Evolutionary conservation across 2,888 invertebrate genomes (phyloP), one percentile per base, ranked within the genome.

Genomic region (Empis livida): DNA sequence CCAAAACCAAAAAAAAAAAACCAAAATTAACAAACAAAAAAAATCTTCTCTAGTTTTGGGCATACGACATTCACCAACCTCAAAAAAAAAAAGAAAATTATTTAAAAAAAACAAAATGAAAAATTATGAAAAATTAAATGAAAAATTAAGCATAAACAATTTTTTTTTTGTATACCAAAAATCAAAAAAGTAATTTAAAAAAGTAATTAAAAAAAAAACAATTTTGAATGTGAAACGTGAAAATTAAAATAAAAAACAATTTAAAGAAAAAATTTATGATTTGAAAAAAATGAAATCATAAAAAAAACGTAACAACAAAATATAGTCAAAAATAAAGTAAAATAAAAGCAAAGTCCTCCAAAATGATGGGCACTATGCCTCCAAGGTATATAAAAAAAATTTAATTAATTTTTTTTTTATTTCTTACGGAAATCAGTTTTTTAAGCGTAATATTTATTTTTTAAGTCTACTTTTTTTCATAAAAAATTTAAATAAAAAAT

Each of bases 301-400:
- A n/a, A n/a, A n/a, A n/a, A n/a, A n/a, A n/a, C n/a, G n/a, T n/a
- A n/a, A n/a, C n/a, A n/a, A n/a, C n/a, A n/a, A n/a, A n/a, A n/a
- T n/a, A 52, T 45, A 46, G 41, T 46, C 50, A 51, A 49, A 47
- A 40, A 45, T 15, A 32, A 45, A 45, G 11, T 11, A 32, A 45
- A 45, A 27, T 20, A 6, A 27, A 27, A 27, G 5, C 23, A 55
- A 57, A 57, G 53, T 54, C 53, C 62, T 57, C 59, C 66, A 68
- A 65, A 66, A 69, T 69, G 69, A 68, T 69, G 68, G 68, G 66
- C 65, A 67, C 69, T 63, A 69, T 69, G 68, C 69, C 68, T 61
- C 68, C 68, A 67, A 69, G 68, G 68, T 69, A 69, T 61, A 63
- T 62, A 48, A 27, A 27, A 27, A 27, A 27, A 27, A 6, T 27